These are phyloP conservation scores for Lissonota sp. DNA, from an alignment of 2,888 invertebrate species.

Conservation along the genomic window DNA sequence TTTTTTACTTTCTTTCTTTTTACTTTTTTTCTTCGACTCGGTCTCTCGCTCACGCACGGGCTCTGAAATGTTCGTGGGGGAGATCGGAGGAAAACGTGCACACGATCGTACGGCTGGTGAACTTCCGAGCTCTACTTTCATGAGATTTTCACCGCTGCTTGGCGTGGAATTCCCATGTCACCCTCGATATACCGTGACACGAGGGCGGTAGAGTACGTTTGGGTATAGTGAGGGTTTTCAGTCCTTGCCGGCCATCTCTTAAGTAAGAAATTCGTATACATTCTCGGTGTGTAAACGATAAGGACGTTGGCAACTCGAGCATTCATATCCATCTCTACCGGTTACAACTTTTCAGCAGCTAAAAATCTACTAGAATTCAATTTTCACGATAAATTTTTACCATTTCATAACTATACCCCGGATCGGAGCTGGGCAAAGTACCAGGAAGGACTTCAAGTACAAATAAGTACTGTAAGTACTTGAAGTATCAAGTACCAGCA, in stretches of 20 bases:
- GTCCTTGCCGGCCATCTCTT: conserved; percentile 35
- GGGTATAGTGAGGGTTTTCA: conserved; percentile 37
- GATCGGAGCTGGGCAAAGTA: too few relatives aligned
- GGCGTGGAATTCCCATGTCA: conserved; percentile 58
- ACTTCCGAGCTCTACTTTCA: conserved; percentile 63
- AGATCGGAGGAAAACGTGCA: conserved; percentile 38
- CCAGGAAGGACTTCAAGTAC: too few relatives aligned
- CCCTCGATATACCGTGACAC: conserved; percentile 53
- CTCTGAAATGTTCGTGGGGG: conserved; percentile 24
- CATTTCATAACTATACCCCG: too few relatives aligned
- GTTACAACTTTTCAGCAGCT: too few relatives aligned
- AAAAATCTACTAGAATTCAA: too few relatives aligned
- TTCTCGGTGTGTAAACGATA: neutral
- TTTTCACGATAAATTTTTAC: too few relatives aligned
- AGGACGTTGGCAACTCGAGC: too few relatives aligned
- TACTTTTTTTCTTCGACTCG: neutral
- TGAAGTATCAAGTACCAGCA: too few relatives aligned
- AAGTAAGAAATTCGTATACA: conserved; percentile 12
- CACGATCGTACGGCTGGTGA: conserved; percentile 60
- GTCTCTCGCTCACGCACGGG: neutral
- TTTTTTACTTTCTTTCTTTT: conserved; percentile 17
- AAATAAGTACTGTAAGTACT: too few relatives aligned
- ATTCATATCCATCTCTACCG: too few relatives aligned
- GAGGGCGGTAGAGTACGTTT: conserved; percentile 6
- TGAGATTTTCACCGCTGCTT: conserved; percentile 62